These are phyloP conservation scores for Calyptommatus sinebrachiatus DNA, from an alignment of 2,113 vertebrate genomes.

Conservation along the genomic window DNA sequence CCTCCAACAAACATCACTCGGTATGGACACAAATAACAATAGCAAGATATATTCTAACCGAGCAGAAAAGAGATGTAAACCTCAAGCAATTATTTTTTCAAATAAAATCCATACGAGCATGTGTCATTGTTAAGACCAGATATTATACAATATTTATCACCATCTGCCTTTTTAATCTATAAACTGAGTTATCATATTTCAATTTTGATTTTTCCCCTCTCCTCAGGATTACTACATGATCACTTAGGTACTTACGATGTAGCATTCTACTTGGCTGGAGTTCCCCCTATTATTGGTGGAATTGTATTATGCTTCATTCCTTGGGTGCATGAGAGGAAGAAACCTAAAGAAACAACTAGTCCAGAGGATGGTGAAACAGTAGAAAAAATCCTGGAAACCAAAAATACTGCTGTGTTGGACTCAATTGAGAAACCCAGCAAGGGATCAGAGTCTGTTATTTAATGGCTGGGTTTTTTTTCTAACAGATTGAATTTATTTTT, in stretches of 20 bases:
- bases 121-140: not conserved
- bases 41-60: too few species aligned
- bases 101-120: not conserved
- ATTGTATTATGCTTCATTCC: conserved; percentile 87
- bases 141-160: too few species aligned
- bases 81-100: too few species aligned
- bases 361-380: conserved; percentile 58
- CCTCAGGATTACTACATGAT: conserved; percentile 85
- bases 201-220: conserved; percentile 18
- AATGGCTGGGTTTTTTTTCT: conserved; percentile 54
- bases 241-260: conserved; percentile 80
- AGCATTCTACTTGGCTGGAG: conserved; percentile 93
- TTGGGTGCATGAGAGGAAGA: conserved; percentile 82
- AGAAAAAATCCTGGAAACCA: conserved; percentile 79
- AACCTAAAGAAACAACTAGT: conserved; percentile 55
- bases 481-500: conserved; percentile 51
- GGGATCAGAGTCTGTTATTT: conserved; percentile 80
- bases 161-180: not conserved
- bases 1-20: too few species aligned
- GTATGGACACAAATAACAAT: too few species aligned
- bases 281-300: conserved; percentile 92
- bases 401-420: conserved; percentile 55
- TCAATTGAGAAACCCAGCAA: conserved; percentile 56
- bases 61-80: too few species aligned
- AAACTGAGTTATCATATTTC: rapidly evolving